Evolutionary conservation across 2,797 vertebrate species (phyloP), one percentile per base, ranked within the genome.

Genomic region (Gouania willdenowi): DNA sequence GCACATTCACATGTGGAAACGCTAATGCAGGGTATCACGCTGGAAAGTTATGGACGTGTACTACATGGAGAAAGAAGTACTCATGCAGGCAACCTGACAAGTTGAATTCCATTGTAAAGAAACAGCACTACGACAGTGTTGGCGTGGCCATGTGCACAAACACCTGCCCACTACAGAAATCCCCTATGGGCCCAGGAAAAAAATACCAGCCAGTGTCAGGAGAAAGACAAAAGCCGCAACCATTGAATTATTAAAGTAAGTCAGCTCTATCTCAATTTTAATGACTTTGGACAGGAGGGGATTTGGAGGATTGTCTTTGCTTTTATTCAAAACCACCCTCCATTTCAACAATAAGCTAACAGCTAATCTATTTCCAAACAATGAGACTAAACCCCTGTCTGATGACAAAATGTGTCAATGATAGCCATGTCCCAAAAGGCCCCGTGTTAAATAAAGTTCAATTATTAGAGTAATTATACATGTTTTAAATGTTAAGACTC

Each of bases 181-280:
- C 37, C 3, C n/a, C 55, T 54, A 55, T 48, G 43, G 24, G 62
- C 49, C 68, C 76, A 14, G n/a, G n/a, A 71, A 76, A 74, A 75
- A 74, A 66, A 74, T 8, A 30, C 39, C 52, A 62, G 52, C 53
- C 12, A 42, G 23, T 41, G 44, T 66, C 76, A 76, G 34, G 32
- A 62, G 68, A 60, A 48, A 76, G 56, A 65, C 57, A 28, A 64
- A 70, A 21, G 47, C 44, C 27, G 55, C 48, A 39, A 63, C 60
- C 56, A 64, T 26, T 82, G 47, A 79, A 84, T 83, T 69, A 85
- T 79, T 81, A 59, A 83, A 33, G 9, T 41, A 67, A 66, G 62
- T 74, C 51, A 59, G 54, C 52, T 46, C 58, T 73, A 66, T 63
- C 52, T 82, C 73, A 47, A 68, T 70, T 83, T 75, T 70, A 79